Conservation (phyloP, 2,797 vertebrate species). For the Pyrocephalus nanus region DNA sequence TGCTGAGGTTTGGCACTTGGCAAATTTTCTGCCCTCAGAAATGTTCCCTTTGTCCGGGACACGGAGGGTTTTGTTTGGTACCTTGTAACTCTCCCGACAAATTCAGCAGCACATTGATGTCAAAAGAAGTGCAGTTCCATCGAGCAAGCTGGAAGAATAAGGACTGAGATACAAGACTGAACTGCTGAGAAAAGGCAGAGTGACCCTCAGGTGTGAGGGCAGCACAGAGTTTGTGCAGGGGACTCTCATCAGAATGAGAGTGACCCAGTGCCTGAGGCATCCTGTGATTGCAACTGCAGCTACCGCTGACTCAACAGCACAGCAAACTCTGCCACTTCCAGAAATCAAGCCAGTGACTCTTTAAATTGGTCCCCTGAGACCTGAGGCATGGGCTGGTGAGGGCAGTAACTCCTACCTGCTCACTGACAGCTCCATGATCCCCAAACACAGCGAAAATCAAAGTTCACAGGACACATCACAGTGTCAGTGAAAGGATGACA, state of each 20-base stretch:
- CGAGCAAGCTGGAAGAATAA: background rate
- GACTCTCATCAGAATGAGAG: background rate
- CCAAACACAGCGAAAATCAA: background rate
- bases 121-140: conserved; percentile 1
- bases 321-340: background rate
- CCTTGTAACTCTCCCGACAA: background rate
- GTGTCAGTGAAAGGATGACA: background rate
- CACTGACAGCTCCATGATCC: background rate
- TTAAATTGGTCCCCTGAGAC: background rate
- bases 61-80: background rate
- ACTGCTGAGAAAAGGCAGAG: background rate
- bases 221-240: background rate
- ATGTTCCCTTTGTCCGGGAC: conserved; percentile 23
- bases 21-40: conserved; percentile 23
- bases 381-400: background rate
- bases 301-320: background rate
- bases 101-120: background rate
- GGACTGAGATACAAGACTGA: background rate
- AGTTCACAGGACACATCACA: background rate
- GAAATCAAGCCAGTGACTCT: background rate
- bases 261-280: background rate
- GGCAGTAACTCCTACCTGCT: background rate
- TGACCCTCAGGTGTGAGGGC: background rate
- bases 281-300: conserved; percentile 4
- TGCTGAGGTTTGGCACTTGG: conserved; percentile 37